Percentiles rank a stretch among this genome's conserved stretches.
These are phyloP conservation scores for Drosophila aff. DNA, from an alignment of 1,140 invertebrate genomes.

Conservation along the genomic window DNA sequence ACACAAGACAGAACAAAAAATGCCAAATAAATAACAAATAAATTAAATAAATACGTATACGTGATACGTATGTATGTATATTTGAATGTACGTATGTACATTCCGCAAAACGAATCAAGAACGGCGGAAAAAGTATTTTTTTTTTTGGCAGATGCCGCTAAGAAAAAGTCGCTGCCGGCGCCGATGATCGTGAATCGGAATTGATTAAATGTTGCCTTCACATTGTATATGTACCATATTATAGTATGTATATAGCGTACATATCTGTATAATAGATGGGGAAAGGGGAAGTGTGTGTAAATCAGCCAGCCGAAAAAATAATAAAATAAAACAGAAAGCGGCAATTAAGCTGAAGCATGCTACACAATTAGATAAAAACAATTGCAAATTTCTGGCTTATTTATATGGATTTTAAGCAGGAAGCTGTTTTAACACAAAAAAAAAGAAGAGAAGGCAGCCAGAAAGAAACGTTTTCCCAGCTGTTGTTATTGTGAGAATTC, in stretches of 20 bases:
- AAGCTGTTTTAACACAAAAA: conserved; percentile 12
- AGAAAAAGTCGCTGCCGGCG: conserved; percentile 61
- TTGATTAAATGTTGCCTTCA: conserved; percentile 80
- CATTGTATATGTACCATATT: conserved; percentile 39
- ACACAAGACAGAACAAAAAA: conserved; percentile 42
- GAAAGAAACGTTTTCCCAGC: conserved; percentile 21
- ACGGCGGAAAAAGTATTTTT: conserved; percentile 24
- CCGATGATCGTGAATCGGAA: conserved; percentile 59
- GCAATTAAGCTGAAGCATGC: conserved; percentile 64
- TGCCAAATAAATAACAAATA: conserved; percentile 79
- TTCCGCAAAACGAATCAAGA: conserved; percentile 26
- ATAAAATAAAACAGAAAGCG: conserved; percentile 44
- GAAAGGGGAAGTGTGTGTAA: conserved; percentile 46
- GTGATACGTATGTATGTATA: background rate
- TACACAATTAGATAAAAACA: conserved; percentile 69
- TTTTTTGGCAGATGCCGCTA: conserved; percentile 66
- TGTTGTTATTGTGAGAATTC: conserved; percentile 38
- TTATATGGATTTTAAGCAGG: conserved; percentile 40
- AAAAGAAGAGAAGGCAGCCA: background rate
- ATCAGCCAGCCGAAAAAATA: conserved; percentile 41
- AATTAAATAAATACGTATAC: conserved; percentile 73
- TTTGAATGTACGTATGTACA: background rate
- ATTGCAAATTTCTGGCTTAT: conserved; percentile 49
- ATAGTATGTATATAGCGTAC: background rate
- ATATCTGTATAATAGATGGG: conserved; percentile 43